These are phyloP conservation scores for Manduca sexta DNA, from an alignment of 1,140 invertebrate genomes.

Conservation along the genomic window DNA sequence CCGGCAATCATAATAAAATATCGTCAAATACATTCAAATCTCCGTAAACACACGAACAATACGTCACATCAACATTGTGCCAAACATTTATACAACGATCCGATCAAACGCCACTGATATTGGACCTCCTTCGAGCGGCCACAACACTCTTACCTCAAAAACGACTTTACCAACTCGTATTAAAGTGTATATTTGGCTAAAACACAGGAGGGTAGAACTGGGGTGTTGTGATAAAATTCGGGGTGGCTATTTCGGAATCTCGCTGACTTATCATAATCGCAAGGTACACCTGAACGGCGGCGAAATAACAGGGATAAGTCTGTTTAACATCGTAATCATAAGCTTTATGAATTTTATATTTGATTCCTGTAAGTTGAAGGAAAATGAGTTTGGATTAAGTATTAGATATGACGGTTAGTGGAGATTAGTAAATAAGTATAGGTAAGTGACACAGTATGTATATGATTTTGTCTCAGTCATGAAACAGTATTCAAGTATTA, in stretches of 20 bases:
- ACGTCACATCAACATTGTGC: no score
- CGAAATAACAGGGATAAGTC: slow-evolving; percentile 28
- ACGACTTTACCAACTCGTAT: background rate
- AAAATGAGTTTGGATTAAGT: no score
- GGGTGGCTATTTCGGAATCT: slow-evolving; percentile 60
- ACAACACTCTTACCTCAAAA: background rate
- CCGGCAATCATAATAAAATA: no score
- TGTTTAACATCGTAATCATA: slow-evolving; percentile 3
- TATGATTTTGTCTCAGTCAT: no score
- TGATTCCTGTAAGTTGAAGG: slow-evolving; percentile 13
- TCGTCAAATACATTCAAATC: no score
- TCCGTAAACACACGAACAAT: no score
- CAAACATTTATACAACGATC: slow-evolving; percentile 24
- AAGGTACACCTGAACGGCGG: slow-evolving; percentile 53
- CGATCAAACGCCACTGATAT: slow-evolving; percentile 55
- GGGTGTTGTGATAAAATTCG: slow-evolving; percentile 36
- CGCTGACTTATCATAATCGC: slow-evolving; percentile 58
- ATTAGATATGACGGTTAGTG: no score
- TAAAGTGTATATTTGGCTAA: slow-evolving; percentile 1
- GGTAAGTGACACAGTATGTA: no score
- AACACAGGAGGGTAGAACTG: background rate
- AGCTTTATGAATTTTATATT: slow-evolving; percentile 18
- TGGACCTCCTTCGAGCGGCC: slow-evolving; percentile 33
- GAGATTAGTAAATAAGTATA: no score
- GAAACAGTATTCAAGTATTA: no score